These are phyloP conservation scores for Drosophila arizonae DNA, from an alignment of 1,140 invertebrate genomes.

Conservation along the genomic window DNA sequence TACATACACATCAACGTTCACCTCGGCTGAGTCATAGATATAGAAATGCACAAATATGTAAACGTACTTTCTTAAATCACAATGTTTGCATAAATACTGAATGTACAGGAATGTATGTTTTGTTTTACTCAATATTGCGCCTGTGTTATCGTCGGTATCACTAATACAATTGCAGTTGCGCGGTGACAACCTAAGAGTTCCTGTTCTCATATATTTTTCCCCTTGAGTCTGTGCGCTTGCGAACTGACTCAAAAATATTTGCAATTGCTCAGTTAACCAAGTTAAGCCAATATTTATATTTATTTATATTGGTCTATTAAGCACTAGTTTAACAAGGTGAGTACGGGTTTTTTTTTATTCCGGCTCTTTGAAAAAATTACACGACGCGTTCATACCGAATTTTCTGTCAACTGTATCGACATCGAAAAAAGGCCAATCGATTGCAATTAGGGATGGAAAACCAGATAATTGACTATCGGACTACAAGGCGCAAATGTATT, in stretches of 20 bases:
- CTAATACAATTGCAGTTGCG: conserved; percentile 54
- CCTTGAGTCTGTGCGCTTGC: conserved; percentile 21
- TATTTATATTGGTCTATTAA: neutral
- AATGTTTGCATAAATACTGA: conserved; percentile 2
- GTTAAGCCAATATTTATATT: neutral
- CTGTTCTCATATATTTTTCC: conserved; percentile 14
- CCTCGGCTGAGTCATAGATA: conserved; percentile 37
- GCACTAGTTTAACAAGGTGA: conserved; percentile 11
- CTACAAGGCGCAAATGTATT: neutral
- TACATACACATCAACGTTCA: neutral
- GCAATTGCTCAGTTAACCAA: neutral
- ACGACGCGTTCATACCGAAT: conserved; percentile 37
- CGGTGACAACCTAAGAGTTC: conserved; percentile 14
- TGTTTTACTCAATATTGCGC: conserved; percentile 12
- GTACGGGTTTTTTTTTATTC: conserved; percentile 6
- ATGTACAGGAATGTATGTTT: conserved; percentile 4
- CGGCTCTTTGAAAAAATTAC: conserved; percentile 13
- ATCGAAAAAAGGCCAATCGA: conserved; percentile 8
- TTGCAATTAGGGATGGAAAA: conserved; percentile 4
- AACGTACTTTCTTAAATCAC: conserved; percentile 12
- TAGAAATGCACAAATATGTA: conserved; percentile 1
- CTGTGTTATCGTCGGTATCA: conserved; percentile 27
- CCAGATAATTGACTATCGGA: neutral
- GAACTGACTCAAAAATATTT: conserved; percentile 1
- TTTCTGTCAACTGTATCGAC: conserved; percentile 28